phyloP scores from a whole-genome alignment of 2,797 vertebrate genomes.

The Limnodromus scolopaceus region DNA sequence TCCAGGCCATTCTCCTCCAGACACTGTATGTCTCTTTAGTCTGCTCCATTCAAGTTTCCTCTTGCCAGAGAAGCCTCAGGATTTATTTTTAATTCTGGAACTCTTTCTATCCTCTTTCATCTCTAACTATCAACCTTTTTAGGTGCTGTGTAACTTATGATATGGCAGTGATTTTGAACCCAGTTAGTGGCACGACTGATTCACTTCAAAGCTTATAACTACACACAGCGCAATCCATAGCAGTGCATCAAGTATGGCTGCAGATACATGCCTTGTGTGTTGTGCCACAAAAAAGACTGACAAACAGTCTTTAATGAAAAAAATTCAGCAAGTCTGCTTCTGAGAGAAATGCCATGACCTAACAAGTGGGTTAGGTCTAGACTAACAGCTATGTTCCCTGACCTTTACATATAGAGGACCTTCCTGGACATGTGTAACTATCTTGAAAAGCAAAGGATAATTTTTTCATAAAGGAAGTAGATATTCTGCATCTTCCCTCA shows the following conservation, averaged over 20 bases:
- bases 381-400: background rate
- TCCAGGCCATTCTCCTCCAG: background rate
- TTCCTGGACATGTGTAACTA: background rate
- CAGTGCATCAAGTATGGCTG: background rate
- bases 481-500: background rate
- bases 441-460: background rate
- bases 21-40: background rate
- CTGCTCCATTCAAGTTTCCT: background rate
- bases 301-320: background rate
- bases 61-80: background rate
- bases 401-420: background rate
- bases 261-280: background rate
- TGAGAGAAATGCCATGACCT: background rate
- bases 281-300: background rate
- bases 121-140: background rate
- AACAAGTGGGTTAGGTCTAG: background rate
- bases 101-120: background rate
- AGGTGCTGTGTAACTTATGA: background rate
- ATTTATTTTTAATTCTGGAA: constrained; percentile 41
- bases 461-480: background rate
- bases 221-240: background rate
- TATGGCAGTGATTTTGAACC: background rate
- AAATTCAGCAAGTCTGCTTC: background rate
- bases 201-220: background rate
- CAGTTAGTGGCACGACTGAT: background rate